phyloP scores from a whole-genome alignment of 23 tunicate species.

The Halocynthia aurantium region DNA sequence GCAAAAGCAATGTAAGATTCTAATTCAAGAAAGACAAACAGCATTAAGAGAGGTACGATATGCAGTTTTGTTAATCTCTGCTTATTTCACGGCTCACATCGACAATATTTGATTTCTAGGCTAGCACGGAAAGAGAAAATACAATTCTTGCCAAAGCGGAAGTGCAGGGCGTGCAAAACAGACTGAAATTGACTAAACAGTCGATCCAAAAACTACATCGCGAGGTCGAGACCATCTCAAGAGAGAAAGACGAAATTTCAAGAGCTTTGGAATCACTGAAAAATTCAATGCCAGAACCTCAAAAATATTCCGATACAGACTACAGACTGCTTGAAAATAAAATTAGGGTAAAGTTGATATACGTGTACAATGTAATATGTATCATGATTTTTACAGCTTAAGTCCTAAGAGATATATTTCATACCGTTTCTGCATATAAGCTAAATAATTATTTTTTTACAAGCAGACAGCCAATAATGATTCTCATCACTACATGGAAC shows the following conservation, averaged over 20 bases:
- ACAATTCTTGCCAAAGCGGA: constrained; percentile 42
- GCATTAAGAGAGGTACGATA: constrained; percentile 43
- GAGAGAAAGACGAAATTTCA: constrained; percentile 56
- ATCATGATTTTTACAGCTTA: no score
- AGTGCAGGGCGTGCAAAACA: constrained; percentile 55
- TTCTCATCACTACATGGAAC: constrained; percentile 32
- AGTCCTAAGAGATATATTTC: neutral
- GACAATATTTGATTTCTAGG: constrained; percentile 8
- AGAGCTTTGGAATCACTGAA: constrained; percentile 44
- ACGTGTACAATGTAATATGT: no score
- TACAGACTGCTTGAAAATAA: constrained; percentile 41
- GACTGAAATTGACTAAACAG: constrained; percentile 56
- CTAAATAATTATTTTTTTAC: neutral
- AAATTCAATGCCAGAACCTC: constrained; percentile 48
- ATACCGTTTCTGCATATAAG: neutral
- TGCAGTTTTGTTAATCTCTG: neutral
- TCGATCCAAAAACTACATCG: constrained; percentile 57
- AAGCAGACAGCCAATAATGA: constrained; percentile 60
- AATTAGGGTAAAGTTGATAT: neutral
- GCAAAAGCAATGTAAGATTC: constrained; percentile 65
- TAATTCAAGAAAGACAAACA: constrained; percentile 39
- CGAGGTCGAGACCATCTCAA: constrained; percentile 42
- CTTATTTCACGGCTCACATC: neutral
- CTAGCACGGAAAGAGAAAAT: constrained; percentile 63
- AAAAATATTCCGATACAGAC: constrained; percentile 71